phyloP scores from a whole-genome alignment of 2,888 invertebrate species.

The Amblyjoppa fuscipennis region DNA sequence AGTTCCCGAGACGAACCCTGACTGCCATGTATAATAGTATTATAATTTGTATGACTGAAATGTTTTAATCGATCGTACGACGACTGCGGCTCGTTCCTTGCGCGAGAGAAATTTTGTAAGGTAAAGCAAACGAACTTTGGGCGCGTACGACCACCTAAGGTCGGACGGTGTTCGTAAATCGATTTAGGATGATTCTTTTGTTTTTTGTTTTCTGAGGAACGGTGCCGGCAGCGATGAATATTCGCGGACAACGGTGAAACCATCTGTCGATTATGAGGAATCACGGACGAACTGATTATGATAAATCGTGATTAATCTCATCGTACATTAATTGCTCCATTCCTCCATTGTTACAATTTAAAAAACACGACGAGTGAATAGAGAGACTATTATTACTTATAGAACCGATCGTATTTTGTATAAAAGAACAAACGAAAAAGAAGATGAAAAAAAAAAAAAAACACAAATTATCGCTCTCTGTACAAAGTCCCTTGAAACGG shows the following conservation, averaged over 20 bases:
- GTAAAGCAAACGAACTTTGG: not conserved
- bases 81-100: not conserved
- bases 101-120: conserved; percentile 6
- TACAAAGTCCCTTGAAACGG: conserved; percentile 78
- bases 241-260: conserved; percentile 35
- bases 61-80: conserved; percentile 40
- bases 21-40: conserved; percentile 69
- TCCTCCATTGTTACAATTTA: conserved; percentile 61
- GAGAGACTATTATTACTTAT: conserved; percentile 67
- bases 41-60: conserved; percentile 63
- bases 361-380: conserved; percentile 44
- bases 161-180: not conserved
- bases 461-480: conserved; percentile 75
- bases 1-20: conserved; percentile 50
- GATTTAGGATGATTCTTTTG: not conserved
- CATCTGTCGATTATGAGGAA: conserved; percentile 59
- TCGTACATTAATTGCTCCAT: conserved; percentile 58
- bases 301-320: conserved; percentile 62
- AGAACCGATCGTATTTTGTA: conserved; percentile 78
- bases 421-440: conserved; percentile 70
- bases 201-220: not conserved
- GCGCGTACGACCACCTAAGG: not conserved
- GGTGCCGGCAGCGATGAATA: not conserved
- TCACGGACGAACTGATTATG: conserved; percentile 77
- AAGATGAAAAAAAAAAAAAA: conserved; percentile 3